Evolutionary conservation across 2,113 vertebrate species (phyloP).

Genomic region (Ariopsis seemanni): DNA sequence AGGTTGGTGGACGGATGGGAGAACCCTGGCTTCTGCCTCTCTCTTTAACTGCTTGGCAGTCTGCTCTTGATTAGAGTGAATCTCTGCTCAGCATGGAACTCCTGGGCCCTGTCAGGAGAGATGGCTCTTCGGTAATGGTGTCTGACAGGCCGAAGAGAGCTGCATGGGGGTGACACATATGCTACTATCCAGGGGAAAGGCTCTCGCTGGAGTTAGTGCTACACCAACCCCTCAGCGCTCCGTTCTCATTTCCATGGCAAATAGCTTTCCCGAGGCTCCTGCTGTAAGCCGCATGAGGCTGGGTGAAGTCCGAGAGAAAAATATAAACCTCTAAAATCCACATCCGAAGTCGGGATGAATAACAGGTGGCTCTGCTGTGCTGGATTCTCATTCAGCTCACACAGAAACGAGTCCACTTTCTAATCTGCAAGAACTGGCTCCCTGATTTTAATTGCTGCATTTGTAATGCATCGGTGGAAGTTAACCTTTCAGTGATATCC

Average conservation of each 20-base stretch:
- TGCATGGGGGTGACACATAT: constrained; percentile 68
- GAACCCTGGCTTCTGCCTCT: constrained; percentile 55
- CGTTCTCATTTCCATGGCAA: constrained; percentile 24
- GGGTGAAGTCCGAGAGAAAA: constrained; percentile 11
- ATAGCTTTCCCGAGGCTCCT: constrained; percentile 14
- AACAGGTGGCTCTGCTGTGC: constrained; percentile 20
- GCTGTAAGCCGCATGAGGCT: constrained; percentile 3
- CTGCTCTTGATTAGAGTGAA: constrained; percentile 71
- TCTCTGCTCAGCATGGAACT: constrained; percentile 63
- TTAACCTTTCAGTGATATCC: constrained; percentile 44
- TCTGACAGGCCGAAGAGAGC: constrained; percentile 71
- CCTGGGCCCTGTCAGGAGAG: constrained; percentile 62
- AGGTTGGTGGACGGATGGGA: constrained; percentile 46
- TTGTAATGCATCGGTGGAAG: constrained; percentile 56
- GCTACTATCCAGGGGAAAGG: constrained; percentile 61
- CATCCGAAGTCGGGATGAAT: background rate
- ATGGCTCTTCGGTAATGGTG: constrained; percentile 70
- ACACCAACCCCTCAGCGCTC: constrained; percentile 51
- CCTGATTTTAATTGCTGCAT: constrained; percentile 63
- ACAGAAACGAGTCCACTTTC: constrained; percentile 41
- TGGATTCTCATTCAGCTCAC: constrained; percentile 43
- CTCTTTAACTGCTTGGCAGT: constrained; percentile 72
- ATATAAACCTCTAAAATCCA: constrained; percentile 6
- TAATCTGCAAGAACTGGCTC: constrained; percentile 40
- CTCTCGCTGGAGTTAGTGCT: constrained; percentile 36